phyloP scores from a whole-genome alignment of 2,797 vertebrate species.

The Ambastaia sidthimunki region DNA sequence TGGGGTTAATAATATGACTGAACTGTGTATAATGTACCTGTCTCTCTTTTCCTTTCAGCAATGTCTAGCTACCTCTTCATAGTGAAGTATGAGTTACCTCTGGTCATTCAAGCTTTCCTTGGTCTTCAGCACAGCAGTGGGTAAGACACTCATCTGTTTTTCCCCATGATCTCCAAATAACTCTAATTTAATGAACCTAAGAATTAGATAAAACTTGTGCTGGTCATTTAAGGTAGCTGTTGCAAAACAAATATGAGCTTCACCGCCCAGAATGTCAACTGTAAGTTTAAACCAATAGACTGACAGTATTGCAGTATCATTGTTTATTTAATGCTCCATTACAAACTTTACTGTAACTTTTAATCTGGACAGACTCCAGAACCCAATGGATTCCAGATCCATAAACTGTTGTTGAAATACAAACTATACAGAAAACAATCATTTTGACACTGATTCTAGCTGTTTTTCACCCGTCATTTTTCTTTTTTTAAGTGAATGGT shows the following conservation, averaged over 20 bases:
- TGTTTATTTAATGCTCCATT: neutral
- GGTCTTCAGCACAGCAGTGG: slow-evolving; percentile 68
- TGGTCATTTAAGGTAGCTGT: slow-evolving; percentile 3
- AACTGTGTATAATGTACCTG: slow-evolving; percentile 11
- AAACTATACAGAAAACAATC: neutral
- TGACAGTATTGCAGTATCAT: neutral
- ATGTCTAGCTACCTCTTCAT: slow-evolving; percentile 93
- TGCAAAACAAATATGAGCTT: neutral
- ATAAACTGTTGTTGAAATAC: neutral
- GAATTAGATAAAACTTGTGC: slow-evolving; percentile 5
- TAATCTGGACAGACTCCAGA: neutral
- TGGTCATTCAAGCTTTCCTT: slow-evolving; percentile 85
- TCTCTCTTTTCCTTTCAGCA: slow-evolving; percentile 68
- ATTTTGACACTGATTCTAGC: neutral
- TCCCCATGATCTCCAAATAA: neutral
- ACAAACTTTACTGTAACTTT: neutral
- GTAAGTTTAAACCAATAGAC: slow-evolving; percentile 1
- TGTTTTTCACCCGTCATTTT: neutral
- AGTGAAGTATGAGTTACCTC: slow-evolving; percentile 86
- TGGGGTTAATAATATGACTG: neutral
- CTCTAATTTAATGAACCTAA: slow-evolving; percentile 10
- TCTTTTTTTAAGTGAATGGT: slow-evolving; percentile 83
- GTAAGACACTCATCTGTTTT: slow-evolving; percentile 70
- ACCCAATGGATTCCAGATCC: neutral
- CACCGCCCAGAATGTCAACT: neutral